A percentile compares a stretch with the other conserved stretches of the same genome.
These are phyloP conservation scores for Misgurnus anguillicaudatus DNA, from an alignment of 2,113 vertebrate species.

Conservation along the genomic window DNA sequence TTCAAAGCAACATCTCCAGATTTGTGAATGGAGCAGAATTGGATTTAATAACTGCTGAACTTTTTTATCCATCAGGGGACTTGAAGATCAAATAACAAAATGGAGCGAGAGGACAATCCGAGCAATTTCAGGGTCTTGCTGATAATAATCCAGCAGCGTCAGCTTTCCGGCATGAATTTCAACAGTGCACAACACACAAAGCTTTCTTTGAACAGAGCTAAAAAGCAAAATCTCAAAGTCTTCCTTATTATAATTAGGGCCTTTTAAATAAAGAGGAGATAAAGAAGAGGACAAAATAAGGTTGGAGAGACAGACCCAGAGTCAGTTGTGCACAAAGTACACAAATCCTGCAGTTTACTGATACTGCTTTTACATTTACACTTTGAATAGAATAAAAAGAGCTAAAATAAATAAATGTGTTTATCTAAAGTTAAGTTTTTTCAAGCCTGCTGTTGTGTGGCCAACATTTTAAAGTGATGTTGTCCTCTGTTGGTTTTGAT, in stretches of 20 bases:
- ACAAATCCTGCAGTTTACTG: too few species aligned
- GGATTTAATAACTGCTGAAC: conserved; percentile 46
- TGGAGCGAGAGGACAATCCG: conserved; percentile 15
- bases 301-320: background rate
- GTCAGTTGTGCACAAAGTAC: background rate
- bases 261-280: conserved; percentile 3
- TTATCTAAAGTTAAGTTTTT: too few species aligned
- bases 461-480: too few species aligned
- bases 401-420: too few species aligned
- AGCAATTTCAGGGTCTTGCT: conserved; percentile 31
- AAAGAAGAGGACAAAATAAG: conserved; percentile 3
- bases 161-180: conserved; percentile 43
- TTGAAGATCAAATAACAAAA: conserved; percentile 53
- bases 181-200: conserved; percentile 32
- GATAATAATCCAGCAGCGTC: conserved; percentile 52
- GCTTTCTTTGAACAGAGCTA: conserved; percentile 54
- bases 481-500: too few species aligned
- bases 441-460: too few species aligned
- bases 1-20: background rate
- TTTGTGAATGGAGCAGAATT: background rate
- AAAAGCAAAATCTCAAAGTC: conserved; percentile 40
- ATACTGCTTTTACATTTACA: too few species aligned
- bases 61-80: conserved; percentile 53
- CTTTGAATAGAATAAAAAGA: too few species aligned
- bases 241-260: conserved; percentile 57